Evolutionary conservation across 2,888 invertebrate species (phyloP).

Genomic region (Epinotia demarniana): DNA sequence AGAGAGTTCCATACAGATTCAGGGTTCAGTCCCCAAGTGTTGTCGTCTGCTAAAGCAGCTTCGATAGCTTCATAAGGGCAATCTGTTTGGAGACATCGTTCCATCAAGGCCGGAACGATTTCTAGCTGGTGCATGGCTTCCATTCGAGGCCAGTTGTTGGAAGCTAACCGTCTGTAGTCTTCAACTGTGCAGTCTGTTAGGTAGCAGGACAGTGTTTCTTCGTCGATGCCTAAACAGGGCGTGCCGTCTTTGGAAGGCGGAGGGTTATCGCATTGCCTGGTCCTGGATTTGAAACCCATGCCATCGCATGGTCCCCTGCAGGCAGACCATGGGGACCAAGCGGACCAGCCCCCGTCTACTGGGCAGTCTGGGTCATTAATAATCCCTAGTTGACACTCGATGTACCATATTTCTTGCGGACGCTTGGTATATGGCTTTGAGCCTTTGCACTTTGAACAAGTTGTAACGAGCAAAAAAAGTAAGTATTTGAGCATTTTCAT

Average conservation of each 20-base stretch:
- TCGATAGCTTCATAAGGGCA: conserved; percentile 77
- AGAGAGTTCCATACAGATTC: conserved; percentile 79
- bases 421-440: conserved; percentile 65
- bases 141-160: conserved; percentile 65
- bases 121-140: conserved; percentile 71
- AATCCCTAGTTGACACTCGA: conserved; percentile 76
- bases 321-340: conserved; percentile 76
- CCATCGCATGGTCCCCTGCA: conserved; percentile 80
- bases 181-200: conserved; percentile 71
- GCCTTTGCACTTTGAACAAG: conserved; percentile 46
- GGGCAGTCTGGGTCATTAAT: conserved; percentile 73
- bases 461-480: not conserved
- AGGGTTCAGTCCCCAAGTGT: conserved; percentile 73
- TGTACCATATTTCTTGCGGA: conserved; percentile 69
- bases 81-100: conserved; percentile 74
- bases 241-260: conserved; percentile 72
- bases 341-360: conserved; percentile 79
- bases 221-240: conserved; percentile 70
- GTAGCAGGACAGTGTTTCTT: conserved; percentile 72
- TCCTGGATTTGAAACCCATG: conserved; percentile 69
- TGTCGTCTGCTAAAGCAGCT: conserved; percentile 65
- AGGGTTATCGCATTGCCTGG: conserved; percentile 76
- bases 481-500: conserved; percentile 10
- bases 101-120: conserved; percentile 71
- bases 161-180: conserved; percentile 69